Conservation (phyloP, 2,888 invertebrate genomes). For the Malthinus seriepunctatus region DNA sequence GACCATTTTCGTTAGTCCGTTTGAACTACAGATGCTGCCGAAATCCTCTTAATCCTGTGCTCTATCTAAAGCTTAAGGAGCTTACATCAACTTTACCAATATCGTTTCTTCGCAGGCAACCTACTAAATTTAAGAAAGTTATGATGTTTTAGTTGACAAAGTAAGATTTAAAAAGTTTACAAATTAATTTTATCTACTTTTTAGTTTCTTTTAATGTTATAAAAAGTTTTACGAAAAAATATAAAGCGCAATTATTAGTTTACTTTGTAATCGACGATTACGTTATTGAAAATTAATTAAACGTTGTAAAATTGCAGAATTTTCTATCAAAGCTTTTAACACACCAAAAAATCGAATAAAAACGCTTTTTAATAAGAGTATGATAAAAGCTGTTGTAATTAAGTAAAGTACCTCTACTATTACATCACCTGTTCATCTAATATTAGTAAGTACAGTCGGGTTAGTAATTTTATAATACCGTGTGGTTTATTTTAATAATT, state of each 20-base stretch:
- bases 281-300: no score
- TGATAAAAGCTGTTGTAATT: no score
- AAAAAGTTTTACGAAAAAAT: background rate
- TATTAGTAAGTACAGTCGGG: no score
- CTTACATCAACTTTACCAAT: constrained; percentile 23
- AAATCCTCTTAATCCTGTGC: constrained; percentile 17
- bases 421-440: no score
- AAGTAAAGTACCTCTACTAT: no score
- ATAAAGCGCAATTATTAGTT: background rate
- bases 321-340: no score
- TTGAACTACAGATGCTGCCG: constrained; percentile 18
- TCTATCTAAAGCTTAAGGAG: constrained; percentile 20
- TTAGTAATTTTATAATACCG: no score
- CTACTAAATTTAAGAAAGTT: constrained; percentile 13
- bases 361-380: no score
- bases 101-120: constrained; percentile 21
- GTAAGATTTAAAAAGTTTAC: background rate
- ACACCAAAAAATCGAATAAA: no score
- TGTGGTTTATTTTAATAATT: no score
- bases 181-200: background rate
- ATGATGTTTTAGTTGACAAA: constrained; percentile 3
- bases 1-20: constrained; percentile 11
- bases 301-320: no score
- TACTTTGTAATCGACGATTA: no score
- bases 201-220: background rate